A percentile compares a stretch with the other conserved stretches of the same genome.
phyloP scores from a whole-genome alignment of 2,113 vertebrate genomes.

The Panthera leo region DNA sequence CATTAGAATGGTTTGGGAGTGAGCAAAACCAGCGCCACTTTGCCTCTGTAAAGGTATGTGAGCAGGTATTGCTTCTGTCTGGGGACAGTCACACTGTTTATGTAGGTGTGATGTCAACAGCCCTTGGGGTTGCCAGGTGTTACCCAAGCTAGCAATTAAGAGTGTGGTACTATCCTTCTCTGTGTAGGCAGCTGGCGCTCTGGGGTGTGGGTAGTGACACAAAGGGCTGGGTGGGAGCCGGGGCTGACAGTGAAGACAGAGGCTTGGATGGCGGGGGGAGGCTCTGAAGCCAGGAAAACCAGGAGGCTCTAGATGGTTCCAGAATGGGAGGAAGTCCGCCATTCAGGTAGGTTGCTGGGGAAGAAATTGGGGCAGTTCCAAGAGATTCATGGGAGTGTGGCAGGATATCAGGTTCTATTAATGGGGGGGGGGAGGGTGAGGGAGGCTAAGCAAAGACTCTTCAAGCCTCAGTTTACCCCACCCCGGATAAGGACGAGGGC shows the following conservation, averaged over 20 bases:
- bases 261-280: neutral
- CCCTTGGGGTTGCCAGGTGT: slow-evolving; percentile 68
- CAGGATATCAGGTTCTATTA: neutral
- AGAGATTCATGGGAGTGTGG: neutral
- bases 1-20: neutral
- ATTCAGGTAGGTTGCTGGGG: slow-evolving; percentile 46
- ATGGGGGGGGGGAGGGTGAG: neutral
- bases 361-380: neutral
- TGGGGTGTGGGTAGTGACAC: neutral
- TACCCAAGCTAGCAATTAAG: slow-evolving; percentile 55
- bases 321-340: neutral
- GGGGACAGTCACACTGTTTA: slow-evolving; percentile 56
- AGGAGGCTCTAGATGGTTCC: neutral
- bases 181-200: neutral
- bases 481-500: neutral
- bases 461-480: neutral
- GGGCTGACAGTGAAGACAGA: neutral
- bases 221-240: neutral
- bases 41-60: slow-evolving; percentile 18
- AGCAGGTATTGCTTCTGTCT: slow-evolving; percentile 12
- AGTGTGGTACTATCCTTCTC: neutral
- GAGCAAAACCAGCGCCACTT: neutral
- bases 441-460: neutral
- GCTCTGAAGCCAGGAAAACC: neutral
- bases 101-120: slow-evolving; percentile 58